Conservation (phyloP, 2,797 vertebrate genomes). For the Prunella strophiata region DNA sequence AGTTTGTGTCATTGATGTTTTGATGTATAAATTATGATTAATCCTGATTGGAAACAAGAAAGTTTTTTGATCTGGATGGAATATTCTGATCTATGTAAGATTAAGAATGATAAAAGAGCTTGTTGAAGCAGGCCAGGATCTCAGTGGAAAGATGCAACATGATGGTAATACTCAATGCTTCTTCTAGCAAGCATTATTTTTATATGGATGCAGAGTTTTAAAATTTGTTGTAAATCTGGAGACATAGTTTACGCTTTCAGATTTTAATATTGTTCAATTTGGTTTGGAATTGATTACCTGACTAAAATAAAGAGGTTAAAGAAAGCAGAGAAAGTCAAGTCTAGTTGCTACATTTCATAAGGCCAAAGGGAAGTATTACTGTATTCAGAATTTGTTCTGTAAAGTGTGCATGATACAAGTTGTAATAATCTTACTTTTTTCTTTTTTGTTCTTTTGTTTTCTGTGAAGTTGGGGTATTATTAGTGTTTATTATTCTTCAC, state of each 20-base stretch:
- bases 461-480: not conserved
- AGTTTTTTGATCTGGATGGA: not conserved
- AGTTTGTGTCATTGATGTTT: not conserved
- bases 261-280: not conserved
- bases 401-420: not conserved
- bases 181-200: not conserved
- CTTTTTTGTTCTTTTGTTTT: not conserved
- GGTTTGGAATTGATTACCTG: not conserved
- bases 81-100: not conserved
- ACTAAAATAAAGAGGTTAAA: not conserved
- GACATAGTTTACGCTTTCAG: not conserved
- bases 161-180: not conserved
- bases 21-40: not conserved
- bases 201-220: not conserved
- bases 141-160: not conserved
- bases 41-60: not conserved
- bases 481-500: not conserved
- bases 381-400: not conserved
- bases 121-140: not conserved
- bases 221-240: not conserved
- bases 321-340: not conserved
- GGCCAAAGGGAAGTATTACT: not conserved
- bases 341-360: not conserved
- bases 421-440: not conserved
- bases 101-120: not conserved